phyloP scores from a whole-genome alignment of 2,797 vertebrate species.

The Lagorchestes hirsutus region DNA sequence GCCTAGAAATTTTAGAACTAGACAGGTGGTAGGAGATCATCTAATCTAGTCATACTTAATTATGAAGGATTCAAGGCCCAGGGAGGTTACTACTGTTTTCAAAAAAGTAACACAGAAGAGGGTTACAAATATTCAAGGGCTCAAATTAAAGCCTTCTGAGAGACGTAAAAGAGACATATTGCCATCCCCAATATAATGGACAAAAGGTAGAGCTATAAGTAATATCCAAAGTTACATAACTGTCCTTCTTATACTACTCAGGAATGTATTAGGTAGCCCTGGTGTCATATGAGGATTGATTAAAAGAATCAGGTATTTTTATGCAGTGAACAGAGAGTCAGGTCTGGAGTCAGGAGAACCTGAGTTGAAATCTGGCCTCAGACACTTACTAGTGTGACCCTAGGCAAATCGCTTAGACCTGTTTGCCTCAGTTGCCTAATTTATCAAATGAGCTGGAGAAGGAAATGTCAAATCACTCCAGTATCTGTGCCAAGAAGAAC shows the following conservation, averaged over 20 bases:
- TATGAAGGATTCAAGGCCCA: neutral
- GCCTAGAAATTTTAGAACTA: neutral
- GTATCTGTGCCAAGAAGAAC: neutral
- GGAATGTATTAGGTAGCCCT: neutral
- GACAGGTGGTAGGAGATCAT: neutral
- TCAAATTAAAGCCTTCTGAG: neutral
- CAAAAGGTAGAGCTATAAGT: neutral
- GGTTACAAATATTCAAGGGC: neutral
- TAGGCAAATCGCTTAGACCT: neutral
- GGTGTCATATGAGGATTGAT: too few relatives aligned
- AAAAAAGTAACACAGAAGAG: neutral
- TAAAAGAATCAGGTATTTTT: neutral
- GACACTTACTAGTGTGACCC: neutral
- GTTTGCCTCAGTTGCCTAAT: neutral
- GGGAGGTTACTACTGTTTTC: slow-evolving; percentile 19
- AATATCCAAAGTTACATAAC: neutral
- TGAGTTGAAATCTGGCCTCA: neutral
- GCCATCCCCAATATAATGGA: neutral
- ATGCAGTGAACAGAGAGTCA: neutral
- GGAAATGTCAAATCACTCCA: neutral
- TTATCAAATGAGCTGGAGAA: neutral
- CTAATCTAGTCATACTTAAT: neutral
- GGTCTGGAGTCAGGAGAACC: neutral
- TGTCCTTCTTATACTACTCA: neutral
- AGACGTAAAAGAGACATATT: neutral